Evolutionary conservation across 2,113 vertebrate genomes (phyloP), one percentile per base, ranked within the genome.

Genomic region (Varanus salvator): DNA sequence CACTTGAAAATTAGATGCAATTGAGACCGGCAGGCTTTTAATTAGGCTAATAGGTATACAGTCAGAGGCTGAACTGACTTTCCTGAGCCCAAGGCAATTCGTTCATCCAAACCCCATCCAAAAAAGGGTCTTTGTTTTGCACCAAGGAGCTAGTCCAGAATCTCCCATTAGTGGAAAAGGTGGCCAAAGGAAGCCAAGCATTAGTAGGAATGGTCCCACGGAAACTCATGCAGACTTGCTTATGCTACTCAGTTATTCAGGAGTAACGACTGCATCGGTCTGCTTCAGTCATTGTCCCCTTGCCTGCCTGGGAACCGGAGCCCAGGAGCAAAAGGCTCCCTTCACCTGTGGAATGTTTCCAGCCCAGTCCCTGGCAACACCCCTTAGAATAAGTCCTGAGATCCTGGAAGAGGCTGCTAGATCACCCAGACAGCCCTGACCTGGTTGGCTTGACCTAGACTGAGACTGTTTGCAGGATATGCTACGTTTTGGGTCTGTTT

Each of bases 21-120:
- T 31, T 48, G 69, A 88, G 72, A 50, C 54, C 4, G 38, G 11
- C 80, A 38, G 68, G 74, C 7, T 92, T 93, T 93, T 95, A 94
- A 95, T 96, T 93, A 94, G 88, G 29, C 80, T 34, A 90, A 34
- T 5, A 0, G 14, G 68, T 52, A 54, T 77, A 57, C 85, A 87
- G 83, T 86, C 78, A 92, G 84, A 86, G 87, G 4, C 87, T 2
- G 21, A 52, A 9, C 0, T 68, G 64, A 34, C 8, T 80, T 7
- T 50, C 4, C 1, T 87, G 86, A 88, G 44, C 84, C 86, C 54
- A 27, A 0, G 8, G 75, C 48, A 0, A 84, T 19, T 19, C 4
- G 2, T 1, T 52, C 2, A 38, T 44, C 64, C 76, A 69, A 21
- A 27, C 52, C 52, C 80, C 52, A 17, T 81, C 29, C 80, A 81